A percentile compares a stretch with the other conserved stretches of the same genome.
These are phyloP conservation scores for Heptranchias perlo DNA, from an alignment of 2,113 vertebrate species.

Conservation along the genomic window DNA sequence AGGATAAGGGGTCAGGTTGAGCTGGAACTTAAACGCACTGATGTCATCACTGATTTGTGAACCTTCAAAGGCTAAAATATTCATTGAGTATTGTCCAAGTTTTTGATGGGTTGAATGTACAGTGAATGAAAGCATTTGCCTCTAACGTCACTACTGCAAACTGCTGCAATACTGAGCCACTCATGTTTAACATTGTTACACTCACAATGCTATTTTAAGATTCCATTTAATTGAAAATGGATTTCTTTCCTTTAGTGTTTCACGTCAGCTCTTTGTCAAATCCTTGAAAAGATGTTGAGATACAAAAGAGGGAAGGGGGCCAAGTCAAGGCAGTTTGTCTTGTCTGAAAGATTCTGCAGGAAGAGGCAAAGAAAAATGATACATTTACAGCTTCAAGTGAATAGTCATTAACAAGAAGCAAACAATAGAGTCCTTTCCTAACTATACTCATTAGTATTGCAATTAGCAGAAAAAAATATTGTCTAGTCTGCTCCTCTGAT, in stretches of 20 bases:
- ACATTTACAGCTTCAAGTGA: too few relatives aligned
- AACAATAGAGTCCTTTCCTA: not conserved
- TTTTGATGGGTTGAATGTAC: not conserved
- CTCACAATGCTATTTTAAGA: not conserved
- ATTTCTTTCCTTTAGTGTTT: too few relatives aligned
- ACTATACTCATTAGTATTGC: not conserved
- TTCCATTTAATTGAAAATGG: too few relatives aligned
- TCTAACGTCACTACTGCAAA: not conserved
- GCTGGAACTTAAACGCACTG: too few relatives aligned
- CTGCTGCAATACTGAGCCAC: not conserved
- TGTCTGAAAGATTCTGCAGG: too few relatives aligned
- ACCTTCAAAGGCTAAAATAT: not conserved
- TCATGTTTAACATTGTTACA: not conserved
- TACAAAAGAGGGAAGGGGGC: too few relatives aligned
- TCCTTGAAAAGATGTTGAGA: too few relatives aligned
- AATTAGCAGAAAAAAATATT: not conserved
- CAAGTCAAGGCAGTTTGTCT: too few relatives aligned
- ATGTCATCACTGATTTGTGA: not conserved
- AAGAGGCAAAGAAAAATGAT: too few relatives aligned
- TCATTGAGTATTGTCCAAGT: not conserved
- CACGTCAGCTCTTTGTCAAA: too few relatives aligned
- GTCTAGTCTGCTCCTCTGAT: not conserved
- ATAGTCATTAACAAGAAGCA: not conserved
- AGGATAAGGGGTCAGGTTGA: not conserved
- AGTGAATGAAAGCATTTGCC: not conserved